phyloP scores from a whole-genome alignment of 2,888 invertebrate species.

The Brenthis ino region DNA sequence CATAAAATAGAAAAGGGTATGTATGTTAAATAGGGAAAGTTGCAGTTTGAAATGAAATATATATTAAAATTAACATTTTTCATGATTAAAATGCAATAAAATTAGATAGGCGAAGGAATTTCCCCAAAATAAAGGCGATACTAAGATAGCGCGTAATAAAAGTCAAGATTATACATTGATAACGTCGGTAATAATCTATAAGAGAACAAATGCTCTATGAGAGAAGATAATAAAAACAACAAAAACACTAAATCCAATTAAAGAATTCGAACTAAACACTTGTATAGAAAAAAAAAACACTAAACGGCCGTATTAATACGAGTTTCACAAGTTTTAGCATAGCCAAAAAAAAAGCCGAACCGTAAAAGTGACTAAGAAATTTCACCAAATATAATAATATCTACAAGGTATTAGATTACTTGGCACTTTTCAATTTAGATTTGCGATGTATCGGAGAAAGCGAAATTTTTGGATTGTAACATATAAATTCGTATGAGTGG shows the following conservation, averaged over 20 bases:
- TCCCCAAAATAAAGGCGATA: slow-evolving; percentile 28
- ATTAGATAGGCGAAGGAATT: slow-evolving; percentile 20
- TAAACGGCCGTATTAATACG: slow-evolving; percentile 20
- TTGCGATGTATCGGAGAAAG: slow-evolving; percentile 43
- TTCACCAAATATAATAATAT: slow-evolving; percentile 37
- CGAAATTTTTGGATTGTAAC: slow-evolving; percentile 38
- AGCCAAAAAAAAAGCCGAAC: slow-evolving; percentile 2
- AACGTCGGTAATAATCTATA: slow-evolving; percentile 48
- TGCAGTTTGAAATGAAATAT: slow-evolving; percentile 4
- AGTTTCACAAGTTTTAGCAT: slow-evolving; percentile 12
- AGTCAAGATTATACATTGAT: slow-evolving; percentile 48
- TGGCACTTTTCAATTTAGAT: slow-evolving; percentile 43
- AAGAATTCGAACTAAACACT: slow-evolving; percentile 46
- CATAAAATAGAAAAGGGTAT: slow-evolving; percentile 24
- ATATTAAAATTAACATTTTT: neutral
- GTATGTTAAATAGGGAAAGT: slow-evolving; percentile 35
- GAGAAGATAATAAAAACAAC: slow-evolving; percentile 41
- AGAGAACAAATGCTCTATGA: slow-evolving; percentile 31
- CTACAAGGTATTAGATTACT: slow-evolving; percentile 36
- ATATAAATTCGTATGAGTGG: slow-evolving; percentile 37
- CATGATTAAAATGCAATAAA: slow-evolving; percentile 1
- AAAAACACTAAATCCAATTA: slow-evolving; percentile 43
- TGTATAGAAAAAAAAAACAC: slow-evolving; percentile 42
- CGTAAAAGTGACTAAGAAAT: slow-evolving; percentile 30
- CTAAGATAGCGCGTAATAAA: slow-evolving; percentile 48